Evolutionary conservation across 2,797 vertebrate genomes (phyloP).

Genomic region (Eleutherodactylus coqui): DNA sequence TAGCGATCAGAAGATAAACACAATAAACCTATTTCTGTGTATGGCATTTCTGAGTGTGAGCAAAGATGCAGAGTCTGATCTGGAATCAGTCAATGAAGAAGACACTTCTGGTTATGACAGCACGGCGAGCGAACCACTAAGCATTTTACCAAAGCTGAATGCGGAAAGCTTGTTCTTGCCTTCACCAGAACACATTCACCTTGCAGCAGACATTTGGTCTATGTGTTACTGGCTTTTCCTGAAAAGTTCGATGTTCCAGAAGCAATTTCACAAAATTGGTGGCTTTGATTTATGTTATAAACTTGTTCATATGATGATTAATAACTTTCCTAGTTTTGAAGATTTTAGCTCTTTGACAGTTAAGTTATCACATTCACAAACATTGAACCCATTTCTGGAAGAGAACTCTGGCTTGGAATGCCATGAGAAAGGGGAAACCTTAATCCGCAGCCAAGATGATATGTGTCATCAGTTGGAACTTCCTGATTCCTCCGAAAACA

Average conservation of each 20-base stretch:
- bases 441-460: slow-evolving; percentile 36
- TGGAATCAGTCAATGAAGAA: slow-evolving; percentile 90
- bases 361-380: neutral
- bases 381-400: slow-evolving; percentile 50
- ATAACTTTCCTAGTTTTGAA: slow-evolving; percentile 80
- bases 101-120: slow-evolving; percentile 97
- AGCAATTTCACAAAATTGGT: slow-evolving; percentile 90
- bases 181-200: slow-evolving; percentile 83
- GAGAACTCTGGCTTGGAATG: slow-evolving; percentile 54
- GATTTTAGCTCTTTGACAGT: slow-evolving; percentile 75
- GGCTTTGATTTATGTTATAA: slow-evolving; percentile 88
- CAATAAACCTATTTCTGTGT: slow-evolving; percentile 93
- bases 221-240: slow-evolving; percentile 88
- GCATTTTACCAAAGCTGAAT: slow-evolving; percentile 82
- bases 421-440: slow-evolving; percentile 28
- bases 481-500: slow-evolving; percentile 52
- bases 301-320: slow-evolving; percentile 89
- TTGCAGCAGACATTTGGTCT: slow-evolving; percentile 91
- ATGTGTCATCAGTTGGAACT: slow-evolving; percentile 37
- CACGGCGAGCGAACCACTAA: slow-evolving; percentile 90
- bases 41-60: slow-evolving; percentile 93
- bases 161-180: slow-evolving; percentile 87
- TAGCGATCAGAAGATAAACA: slow-evolving; percentile 81
- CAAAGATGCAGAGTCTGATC: slow-evolving; percentile 89
- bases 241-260: slow-evolving; percentile 86